phyloP scores from a whole-genome alignment of 2,888 invertebrate genomes.

The Papilio protenor region DNA sequence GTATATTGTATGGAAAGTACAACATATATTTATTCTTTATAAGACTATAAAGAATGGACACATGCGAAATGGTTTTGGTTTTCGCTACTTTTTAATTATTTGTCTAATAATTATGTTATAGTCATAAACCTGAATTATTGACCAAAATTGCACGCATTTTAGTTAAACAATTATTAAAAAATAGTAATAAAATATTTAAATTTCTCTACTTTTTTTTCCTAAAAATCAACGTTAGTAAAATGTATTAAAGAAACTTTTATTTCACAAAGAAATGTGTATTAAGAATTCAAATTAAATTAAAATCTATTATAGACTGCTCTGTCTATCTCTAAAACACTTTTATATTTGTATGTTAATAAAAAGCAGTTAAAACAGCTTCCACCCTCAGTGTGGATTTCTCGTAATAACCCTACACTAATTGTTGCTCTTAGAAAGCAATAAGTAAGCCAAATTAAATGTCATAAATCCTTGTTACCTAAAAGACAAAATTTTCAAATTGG shows the following conservation, averaged over 20 bases:
- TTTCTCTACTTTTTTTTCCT: no score
- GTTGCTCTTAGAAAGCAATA: background rate
- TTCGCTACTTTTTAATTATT: background rate
- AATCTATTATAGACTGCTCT: background rate
- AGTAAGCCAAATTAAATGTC: background rate
- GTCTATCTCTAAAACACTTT: background rate
- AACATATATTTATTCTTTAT: constrained; percentile 28
- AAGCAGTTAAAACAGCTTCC: background rate
- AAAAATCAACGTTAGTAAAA: no score
- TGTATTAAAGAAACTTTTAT: no score
- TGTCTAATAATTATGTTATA: background rate
- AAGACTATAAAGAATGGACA: constrained; percentile 6
- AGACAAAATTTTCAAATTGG: background rate
- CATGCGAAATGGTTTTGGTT: background rate
- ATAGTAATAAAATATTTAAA: no score
- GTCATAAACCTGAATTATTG: no score
- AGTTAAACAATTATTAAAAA: no score
- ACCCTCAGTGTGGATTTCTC: background rate
- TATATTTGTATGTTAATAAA: background rate
- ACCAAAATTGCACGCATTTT: no score
- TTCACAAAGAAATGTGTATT: no score
- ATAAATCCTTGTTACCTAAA: background rate
- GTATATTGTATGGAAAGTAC: constrained; percentile 40
- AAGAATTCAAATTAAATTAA: background rate
- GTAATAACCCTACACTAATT: background rate